Conservation (phyloP, 2,888 invertebrate genomes). For the Zaprionus bogoriensis region DNA sequence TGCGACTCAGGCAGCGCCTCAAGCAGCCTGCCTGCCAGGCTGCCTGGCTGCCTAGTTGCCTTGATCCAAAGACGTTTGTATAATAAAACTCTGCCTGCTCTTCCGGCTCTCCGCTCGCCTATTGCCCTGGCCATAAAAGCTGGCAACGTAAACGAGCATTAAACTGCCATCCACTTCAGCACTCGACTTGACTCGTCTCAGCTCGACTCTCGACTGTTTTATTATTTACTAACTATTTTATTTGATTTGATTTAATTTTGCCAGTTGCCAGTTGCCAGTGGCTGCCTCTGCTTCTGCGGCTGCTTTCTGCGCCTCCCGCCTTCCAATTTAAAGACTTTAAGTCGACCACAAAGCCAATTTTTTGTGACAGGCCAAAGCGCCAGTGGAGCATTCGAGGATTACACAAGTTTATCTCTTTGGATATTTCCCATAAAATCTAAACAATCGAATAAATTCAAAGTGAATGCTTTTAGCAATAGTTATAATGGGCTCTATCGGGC, state of each 20-base stretch:
- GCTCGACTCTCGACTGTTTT: slow-evolving; percentile 65
- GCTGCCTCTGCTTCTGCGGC: not conserved
- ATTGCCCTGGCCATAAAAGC: slow-evolving; percentile 68
- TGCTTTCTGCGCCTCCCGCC: not conserved
- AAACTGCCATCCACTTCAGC: slow-evolving; percentile 64
- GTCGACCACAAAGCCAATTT: slow-evolving; percentile 62
- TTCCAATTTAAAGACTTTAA: slow-evolving; percentile 36
- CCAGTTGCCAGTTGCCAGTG: slow-evolving; percentile 38
- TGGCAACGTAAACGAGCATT: slow-evolving; percentile 71
- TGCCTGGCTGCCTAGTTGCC: too few relatives aligned
- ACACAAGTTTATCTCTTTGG: slow-evolving; percentile 41
- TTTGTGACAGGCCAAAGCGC: slow-evolving; percentile 43
- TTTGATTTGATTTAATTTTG: slow-evolving; percentile 72
- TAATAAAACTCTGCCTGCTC: slow-evolving; percentile 74
- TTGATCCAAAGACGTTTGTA: slow-evolving; percentile 48
- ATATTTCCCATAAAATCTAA: slow-evolving; percentile 10
- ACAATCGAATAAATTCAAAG: slow-evolving; percentile 37
- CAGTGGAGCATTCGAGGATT: slow-evolving; percentile 47
- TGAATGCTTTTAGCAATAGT: slow-evolving; percentile 40
- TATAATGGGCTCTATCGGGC: slow-evolving; percentile 34
- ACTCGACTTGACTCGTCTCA: slow-evolving; percentile 1
- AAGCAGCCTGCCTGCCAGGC: slow-evolving; percentile 5
- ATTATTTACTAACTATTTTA: slow-evolving; percentile 78
- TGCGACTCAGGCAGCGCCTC: not conserved
- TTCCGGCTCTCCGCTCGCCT: too few relatives aligned